Evolutionary conservation across 2,888 invertebrate genomes (phyloP), one percentile per base, ranked within the genome.

Genomic region (Conistra vaccinii): DNA sequence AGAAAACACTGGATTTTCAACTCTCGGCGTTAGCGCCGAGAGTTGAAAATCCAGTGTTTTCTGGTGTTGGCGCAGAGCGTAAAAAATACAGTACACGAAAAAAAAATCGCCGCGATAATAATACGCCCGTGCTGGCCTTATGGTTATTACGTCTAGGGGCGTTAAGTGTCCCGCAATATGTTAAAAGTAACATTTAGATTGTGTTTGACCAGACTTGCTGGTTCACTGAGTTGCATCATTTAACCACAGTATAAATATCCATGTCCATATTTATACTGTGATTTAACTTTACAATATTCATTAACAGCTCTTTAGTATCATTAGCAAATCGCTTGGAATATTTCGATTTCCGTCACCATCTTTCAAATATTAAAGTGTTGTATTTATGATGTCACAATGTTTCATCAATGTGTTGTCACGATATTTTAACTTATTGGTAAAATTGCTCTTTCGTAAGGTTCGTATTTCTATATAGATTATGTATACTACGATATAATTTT

Each of bases 311-410:
- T 73, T 68, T 68, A 68, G 48, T 71, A 32, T 66, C 55, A 73
- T 77, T 60, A 69, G 53, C 45, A 82, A 65, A 66, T 78, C 26
- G 48, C 60, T 66, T 81, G 51, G 57, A 78, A 66, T 57, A 57
- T 69, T 73, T 67, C 14, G 23, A 51, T 42, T 55, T 42, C 45
- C 29, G 32, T 68, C 63, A 63, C 62, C 9, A 63, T 81, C 1
- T 60, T 76, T 70, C 53, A 63, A 65, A 76, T 57, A 57, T 35
- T 35, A 53, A 70, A 70, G 29, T 76, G 23, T 69, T 62, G 55
- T 70, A 45, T 67, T 51, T 60, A 57, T 80, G 70, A 76, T 76
- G 61, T 76, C 66, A 76, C 62, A 32, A 51, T 66, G 32, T 51
- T 32, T n/a, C n/a, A n/a, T 48, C 45, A 67, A 62, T 51, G 23